phyloP scores from a whole-genome alignment of 2,888 invertebrate genomes.

The Rhamnusium bicolor region DNA sequence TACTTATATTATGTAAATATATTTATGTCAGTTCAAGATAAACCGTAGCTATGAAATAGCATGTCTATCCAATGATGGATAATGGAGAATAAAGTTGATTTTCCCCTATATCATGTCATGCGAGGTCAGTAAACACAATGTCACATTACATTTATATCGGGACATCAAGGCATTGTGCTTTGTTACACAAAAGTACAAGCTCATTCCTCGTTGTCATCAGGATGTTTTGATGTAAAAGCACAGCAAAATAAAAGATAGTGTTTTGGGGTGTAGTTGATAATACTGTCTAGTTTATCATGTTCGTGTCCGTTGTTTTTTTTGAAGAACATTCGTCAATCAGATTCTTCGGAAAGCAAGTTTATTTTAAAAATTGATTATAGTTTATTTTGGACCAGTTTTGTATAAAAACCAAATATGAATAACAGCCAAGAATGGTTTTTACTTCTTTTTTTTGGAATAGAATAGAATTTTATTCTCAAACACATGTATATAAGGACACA shows the following conservation, averaged over 20 bases:
- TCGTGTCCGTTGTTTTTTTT: background rate
- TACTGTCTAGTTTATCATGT: conserved; percentile 5
- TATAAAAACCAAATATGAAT: too few relatives aligned
- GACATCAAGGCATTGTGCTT: conserved; percentile 24
- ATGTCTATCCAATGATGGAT: conserved; percentile 20
- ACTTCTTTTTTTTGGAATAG: too few relatives aligned
- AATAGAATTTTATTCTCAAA: too few relatives aligned
- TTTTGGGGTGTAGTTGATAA: conserved; percentile 3
- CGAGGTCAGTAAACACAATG: conserved; percentile 28
- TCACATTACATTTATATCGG: conserved; percentile 26
- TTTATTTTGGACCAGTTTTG: too few relatives aligned
- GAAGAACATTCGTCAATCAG: background rate
- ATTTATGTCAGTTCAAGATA: conserved; percentile 10
- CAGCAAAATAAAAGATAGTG: conserved; percentile 1
- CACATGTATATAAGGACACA: too few relatives aligned
- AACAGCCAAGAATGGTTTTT: too few relatives aligned
- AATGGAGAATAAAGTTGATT: conserved; percentile 7
- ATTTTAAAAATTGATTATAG: too few relatives aligned
- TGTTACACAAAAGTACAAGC: conserved; percentile 12
- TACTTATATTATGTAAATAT: background rate
- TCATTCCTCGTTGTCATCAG: conserved; percentile 17
- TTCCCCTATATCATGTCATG: conserved; percentile 19
- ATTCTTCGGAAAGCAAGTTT: background rate
- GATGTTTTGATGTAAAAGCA: background rate
- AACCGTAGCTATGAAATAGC: background rate